A percentile compares a stretch with the other conserved stretches of the same genome.
phyloP scores from a whole-genome alignment of 2,888 invertebrate species.

The Leptinotarsa peninsularis region DNA sequence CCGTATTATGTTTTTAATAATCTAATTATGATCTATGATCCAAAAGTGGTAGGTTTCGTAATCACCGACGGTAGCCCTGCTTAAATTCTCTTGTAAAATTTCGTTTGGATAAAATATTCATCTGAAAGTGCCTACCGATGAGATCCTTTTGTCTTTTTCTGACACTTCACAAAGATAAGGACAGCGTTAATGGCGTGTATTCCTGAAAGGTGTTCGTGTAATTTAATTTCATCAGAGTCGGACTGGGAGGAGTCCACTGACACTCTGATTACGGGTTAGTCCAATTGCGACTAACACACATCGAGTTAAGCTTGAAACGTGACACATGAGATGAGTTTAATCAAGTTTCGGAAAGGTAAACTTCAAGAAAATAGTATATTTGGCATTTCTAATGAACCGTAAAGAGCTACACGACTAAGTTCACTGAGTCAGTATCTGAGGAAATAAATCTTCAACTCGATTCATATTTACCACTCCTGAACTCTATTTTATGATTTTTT shows the following conservation, averaged over 20 bases:
- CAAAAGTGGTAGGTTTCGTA: slow-evolving; percentile 59
- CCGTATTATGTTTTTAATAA: slow-evolving; percentile 59
- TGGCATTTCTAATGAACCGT: too few relatives aligned
- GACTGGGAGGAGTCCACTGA: slow-evolving; percentile 66
- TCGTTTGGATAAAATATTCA: slow-evolving; percentile 51
- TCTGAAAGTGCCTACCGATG: slow-evolving; percentile 27
- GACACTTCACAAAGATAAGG: slow-evolving; percentile 37
- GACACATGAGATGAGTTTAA: slow-evolving; percentile 47
- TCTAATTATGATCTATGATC: slow-evolving; percentile 62
- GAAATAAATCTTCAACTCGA: too few relatives aligned
- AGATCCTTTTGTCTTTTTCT: slow-evolving; percentile 28
- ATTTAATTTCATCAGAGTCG: slow-evolving; percentile 68
- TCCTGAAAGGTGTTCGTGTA: slow-evolving; percentile 61
- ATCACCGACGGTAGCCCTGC: slow-evolving; percentile 62
- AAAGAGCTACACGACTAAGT: too few relatives aligned
- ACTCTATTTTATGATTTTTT: too few relatives aligned
- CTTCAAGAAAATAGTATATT: too few relatives aligned
- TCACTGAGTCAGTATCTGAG: too few relatives aligned
- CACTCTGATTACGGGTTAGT: slow-evolving; percentile 66
- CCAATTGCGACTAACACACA: slow-evolving; percentile 52
- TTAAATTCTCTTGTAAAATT: slow-evolving; percentile 54
- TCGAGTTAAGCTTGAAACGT: slow-evolving; percentile 56
- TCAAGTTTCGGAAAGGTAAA: background rate
- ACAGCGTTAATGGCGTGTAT: slow-evolving; percentile 55
- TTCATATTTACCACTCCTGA: too few relatives aligned